Evolutionary conservation across 2,888 invertebrate species (phyloP), one percentile per base, ranked within the genome.

Genomic region (Stenodera caucasica): DNA sequence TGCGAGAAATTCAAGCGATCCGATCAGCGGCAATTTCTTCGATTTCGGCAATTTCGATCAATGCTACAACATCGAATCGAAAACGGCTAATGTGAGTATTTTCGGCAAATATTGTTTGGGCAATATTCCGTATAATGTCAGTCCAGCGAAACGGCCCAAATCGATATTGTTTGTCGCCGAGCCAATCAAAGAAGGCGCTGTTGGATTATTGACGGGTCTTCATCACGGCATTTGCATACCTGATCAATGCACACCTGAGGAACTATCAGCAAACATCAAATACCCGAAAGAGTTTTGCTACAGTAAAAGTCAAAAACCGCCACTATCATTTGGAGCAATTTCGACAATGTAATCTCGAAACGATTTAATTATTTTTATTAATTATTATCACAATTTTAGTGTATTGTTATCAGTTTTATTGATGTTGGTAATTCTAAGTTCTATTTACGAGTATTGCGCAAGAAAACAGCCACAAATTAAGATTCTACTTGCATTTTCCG

Each of bases 401-500:
- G 54, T 45, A 11, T n/a, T 63, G 54, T 12, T 63, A 11, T 30
- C 54, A 21, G 8, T 54, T 32, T 33, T 61, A 2, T 0, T 29
- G 8, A 6, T 49, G 5, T 29, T 53, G 6, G 26, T 37, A 3
- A 11, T 30, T 1, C 8, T 33, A 2, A 40, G 54, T 6, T 50
- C 61, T 2, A 21, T 49, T 1, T 61, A 32, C 35, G 57, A 57
- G 9, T 40, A 50, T 21, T 57, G 54, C 32, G 29, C 21, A 4
- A 14, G 52, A 23, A 45, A 12, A 14, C 23, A 29, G 15, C 3
- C 30, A 6, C 12, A 21, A 3, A 0, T 30, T 11, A 18, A 45
- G 11, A 8, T 63, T 11, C 23, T 61, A 0, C 14, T 60, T 9
- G 55, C 63, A 1, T 65, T 65, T 53, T 65, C 65, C 3, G 6